Evolutionary conservation across 2,888 invertebrate genomes (phyloP).

Genomic region (Meta bourneti): DNA sequence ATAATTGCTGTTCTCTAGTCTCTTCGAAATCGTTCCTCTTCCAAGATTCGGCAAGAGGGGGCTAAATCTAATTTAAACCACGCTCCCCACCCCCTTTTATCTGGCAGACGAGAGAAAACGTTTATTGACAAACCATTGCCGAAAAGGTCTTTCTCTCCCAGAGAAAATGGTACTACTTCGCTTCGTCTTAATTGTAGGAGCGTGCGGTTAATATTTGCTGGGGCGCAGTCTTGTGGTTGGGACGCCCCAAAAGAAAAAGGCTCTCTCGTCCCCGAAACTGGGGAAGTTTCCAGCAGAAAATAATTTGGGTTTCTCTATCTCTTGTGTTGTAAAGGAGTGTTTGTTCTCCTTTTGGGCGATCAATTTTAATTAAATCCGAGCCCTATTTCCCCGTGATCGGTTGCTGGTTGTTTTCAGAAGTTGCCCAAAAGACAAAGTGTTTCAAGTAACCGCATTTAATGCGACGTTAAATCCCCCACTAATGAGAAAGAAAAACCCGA

Average conservation of each 20-base stretch:
- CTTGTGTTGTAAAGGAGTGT: constrained; percentile 37
- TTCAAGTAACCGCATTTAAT: constrained; percentile 55
- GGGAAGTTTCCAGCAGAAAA: constrained; percentile 23
- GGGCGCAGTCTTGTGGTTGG: background rate
- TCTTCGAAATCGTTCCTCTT: constrained; percentile 25
- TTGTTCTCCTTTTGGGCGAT: constrained; percentile 45
- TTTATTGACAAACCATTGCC: constrained; percentile 68
- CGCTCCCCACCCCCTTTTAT: constrained; percentile 24
- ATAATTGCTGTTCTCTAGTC: constrained; percentile 41
- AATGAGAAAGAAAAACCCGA: constrained; percentile 57
- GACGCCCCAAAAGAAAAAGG: background rate
- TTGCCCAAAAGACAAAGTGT: constrained; percentile 48
- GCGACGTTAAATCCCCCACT: constrained; percentile 49
- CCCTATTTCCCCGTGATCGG: constrained; percentile 24
- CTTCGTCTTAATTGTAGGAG: constrained; percentile 51
- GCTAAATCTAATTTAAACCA: constrained; percentile 62
- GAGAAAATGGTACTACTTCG: constrained; percentile 13
- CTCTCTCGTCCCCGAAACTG: constrained; percentile 3
- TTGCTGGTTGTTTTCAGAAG: constrained; percentile 50
- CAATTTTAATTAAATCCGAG: constrained; percentile 68
- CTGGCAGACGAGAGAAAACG: constrained; percentile 41
- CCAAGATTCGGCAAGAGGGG: background rate
- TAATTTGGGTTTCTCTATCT: constrained; percentile 20
- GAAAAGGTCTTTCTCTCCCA: constrained; percentile 33
- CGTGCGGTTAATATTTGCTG: constrained; percentile 40